These are phyloP conservation scores for Hirtodrosophila confusa DNA, from an alignment of 2,888 invertebrate species.

Conservation along the genomic window DNA sequence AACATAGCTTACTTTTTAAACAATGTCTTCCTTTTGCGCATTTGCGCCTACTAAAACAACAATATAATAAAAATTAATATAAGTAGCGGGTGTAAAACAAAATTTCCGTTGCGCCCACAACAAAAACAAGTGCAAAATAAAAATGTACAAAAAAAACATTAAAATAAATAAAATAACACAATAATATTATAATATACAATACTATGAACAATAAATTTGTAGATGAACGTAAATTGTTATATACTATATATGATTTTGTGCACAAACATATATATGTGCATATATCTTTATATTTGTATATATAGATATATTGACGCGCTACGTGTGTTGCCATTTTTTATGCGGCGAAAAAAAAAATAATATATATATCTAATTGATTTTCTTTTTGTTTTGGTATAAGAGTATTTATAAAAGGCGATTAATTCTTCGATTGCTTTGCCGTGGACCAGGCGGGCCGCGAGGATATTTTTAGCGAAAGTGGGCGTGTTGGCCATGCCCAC, in stretches of 20 bases:
- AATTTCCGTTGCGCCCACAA: slow-evolving; percentile 67
- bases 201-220: slow-evolving; percentile 19
- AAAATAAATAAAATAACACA: slow-evolving; percentile 34
- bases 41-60: slow-evolving; percentile 41
- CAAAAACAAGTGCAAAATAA: slow-evolving; percentile 33
- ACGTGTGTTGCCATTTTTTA: slow-evolving; percentile 39
- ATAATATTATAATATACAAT: slow-evolving; percentile 44
- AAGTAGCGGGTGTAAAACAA: slow-evolving; percentile 65
- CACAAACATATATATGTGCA: neutral
- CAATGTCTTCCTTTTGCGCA: slow-evolving; percentile 59
- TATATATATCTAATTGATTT: slow-evolving; percentile 39
- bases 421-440: slow-evolving; percentile 52
- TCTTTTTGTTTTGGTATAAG: slow-evolving; percentile 38
- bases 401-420: slow-evolving; percentile 67
- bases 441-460: slow-evolving; percentile 8
- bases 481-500: slow-evolving; percentile 52
- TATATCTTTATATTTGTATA: neutral
- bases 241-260: neutral
- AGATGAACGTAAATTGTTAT: neutral
- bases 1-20: slow-evolving; percentile 14
- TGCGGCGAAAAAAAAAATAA: slow-evolving; percentile 1
- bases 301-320: slow-evolving; percentile 9
- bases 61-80: slow-evolving; percentile 71
- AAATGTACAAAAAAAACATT: slow-evolving; percentile 38
- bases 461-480: slow-evolving; percentile 62